Conservation (phyloP, 2,113 vertebrate species). For the Pluvialis apricaria region DNA sequence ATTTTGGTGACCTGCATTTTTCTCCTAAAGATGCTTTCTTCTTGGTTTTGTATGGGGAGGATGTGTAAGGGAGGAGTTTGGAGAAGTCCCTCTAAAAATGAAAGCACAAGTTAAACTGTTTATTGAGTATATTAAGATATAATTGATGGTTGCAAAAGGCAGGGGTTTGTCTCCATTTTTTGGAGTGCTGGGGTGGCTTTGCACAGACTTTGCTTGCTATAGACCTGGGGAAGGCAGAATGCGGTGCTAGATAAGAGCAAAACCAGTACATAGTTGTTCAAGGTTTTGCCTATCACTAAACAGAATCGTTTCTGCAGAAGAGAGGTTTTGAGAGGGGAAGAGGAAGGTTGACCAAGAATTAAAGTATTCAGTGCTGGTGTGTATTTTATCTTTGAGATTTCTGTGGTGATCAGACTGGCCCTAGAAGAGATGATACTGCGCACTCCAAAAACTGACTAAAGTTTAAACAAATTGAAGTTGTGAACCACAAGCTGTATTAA, state of each 20-base stretch:
- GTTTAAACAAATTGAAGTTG: background rate
- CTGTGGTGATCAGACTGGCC: background rate
- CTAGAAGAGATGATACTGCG: background rate
- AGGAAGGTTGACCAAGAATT: background rate
- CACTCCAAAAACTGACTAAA: background rate
- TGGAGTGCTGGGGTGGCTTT: background rate
- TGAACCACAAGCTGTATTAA: background rate
- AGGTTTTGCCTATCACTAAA: background rate
- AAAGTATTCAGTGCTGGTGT: background rate
- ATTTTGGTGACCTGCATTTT: background rate
- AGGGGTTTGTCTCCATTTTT: background rate
- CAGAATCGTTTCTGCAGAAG: background rate
- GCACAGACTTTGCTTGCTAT: background rate
- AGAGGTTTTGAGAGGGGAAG: background rate
- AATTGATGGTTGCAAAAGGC: background rate
- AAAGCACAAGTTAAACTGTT: background rate
- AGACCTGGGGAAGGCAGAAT: background rate
- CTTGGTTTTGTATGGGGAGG: background rate
- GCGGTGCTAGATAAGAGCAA: background rate
- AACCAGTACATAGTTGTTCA: background rate
- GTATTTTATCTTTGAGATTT: background rate
- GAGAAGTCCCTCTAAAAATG: background rate
- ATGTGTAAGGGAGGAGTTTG: background rate
- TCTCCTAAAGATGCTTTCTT: background rate
- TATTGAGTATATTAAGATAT: background rate